A percentile compares a stretch with the other conserved stretches of the same genome.
phyloP scores from a whole-genome alignment of 2,113 vertebrate species.

The Hypanus sabinus region DNA sequence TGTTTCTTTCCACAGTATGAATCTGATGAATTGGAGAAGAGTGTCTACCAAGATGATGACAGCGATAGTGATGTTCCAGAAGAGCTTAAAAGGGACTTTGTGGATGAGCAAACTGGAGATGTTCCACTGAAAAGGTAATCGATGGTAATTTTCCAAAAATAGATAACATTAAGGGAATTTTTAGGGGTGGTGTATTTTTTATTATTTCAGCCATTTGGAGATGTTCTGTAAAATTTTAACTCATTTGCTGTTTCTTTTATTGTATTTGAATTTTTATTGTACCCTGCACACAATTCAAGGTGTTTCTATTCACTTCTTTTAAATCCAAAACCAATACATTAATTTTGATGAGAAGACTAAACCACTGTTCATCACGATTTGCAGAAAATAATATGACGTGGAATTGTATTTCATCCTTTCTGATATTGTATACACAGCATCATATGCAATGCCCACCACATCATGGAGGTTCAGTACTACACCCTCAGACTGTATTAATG shows the following conservation, averaged over 20 bases:
- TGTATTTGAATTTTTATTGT: neutral
- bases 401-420: neutral
- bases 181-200: neutral
- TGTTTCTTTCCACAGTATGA: constrained; percentile 68
- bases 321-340: too few relatives aligned
- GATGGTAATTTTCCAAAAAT: neutral
- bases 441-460: neutral
- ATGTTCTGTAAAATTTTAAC: neutral
- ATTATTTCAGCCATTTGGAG: neutral
- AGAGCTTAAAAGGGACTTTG: constrained; percentile 89
- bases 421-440: neutral
- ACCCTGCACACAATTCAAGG: neutral
- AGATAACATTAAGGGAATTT: neutral
- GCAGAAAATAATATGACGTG: neutral
- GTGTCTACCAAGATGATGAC: constrained; percentile 90
- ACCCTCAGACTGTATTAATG: neutral
- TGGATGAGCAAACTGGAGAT: constrained; percentile 95
- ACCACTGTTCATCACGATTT: neutral
- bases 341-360: neutral
- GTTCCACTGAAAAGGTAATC: constrained; percentile 78
- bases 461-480: neutral
- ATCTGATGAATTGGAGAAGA: constrained; percentile 93
- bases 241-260: neutral
- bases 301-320: neutral
- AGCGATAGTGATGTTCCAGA: constrained; percentile 95